Evolutionary conservation across 2,888 invertebrate genomes (phyloP).

Genomic region (Diarsia dahlii): DNA sequence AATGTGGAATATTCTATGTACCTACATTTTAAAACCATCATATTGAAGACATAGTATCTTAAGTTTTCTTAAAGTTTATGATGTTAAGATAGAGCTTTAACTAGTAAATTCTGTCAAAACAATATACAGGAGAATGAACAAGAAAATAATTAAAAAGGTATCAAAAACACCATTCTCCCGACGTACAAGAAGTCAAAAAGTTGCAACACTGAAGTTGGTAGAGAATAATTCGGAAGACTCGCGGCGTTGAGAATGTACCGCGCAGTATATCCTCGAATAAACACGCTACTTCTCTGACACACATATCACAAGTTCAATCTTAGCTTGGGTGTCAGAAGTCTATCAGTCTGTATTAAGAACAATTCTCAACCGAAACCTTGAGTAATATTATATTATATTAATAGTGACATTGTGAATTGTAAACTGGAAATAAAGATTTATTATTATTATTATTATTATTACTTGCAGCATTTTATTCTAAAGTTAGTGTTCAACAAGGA

Average conservation of each 20-base stretch:
- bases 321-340: too few species aligned
- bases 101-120: slow-evolving; percentile 6
- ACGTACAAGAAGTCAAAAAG: slow-evolving; percentile 34
- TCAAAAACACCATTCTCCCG: slow-evolving; percentile 31
- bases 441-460: too few species aligned
- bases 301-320: too few species aligned
- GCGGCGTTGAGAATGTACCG: slow-evolving; percentile 15
- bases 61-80: neutral
- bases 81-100: neutral
- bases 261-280: slow-evolving; percentile 16
- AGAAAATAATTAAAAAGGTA: slow-evolving; percentile 39
- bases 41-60: neutral
- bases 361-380: too few species aligned
- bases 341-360: too few species aligned
- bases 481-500: too few species aligned
- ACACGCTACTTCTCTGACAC: too few species aligned
- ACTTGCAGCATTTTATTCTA: neutral
- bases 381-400: too few species aligned
- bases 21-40: too few species aligned
- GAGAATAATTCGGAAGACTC: slow-evolving; percentile 32
- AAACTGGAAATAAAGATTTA: too few species aligned
- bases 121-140: slow-evolving; percentile 19
- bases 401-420: too few species aligned
- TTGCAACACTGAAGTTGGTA: slow-evolving; percentile 28
- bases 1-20: neutral